Percentiles rank a stretch among this genome's conserved stretches.
Evolutionary conservation across 1,140 invertebrate genomes (phyloP).

Genomic region (Carposina sasakii): DNA sequence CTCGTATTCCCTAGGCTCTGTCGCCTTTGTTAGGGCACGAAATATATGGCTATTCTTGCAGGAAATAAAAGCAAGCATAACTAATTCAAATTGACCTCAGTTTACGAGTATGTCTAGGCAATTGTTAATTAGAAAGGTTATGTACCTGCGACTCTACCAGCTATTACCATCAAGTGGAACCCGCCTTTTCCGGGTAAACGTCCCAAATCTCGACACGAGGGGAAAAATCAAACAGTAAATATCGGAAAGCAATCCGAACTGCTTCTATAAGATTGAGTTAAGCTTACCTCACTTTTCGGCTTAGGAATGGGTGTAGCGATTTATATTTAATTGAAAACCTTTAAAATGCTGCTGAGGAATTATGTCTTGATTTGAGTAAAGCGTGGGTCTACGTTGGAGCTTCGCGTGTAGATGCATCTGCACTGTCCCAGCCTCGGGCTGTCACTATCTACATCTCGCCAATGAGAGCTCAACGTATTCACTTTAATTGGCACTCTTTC

Average conservation of each 20-base stretch:
- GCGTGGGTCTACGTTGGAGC: too few species aligned
- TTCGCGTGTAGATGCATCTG: conserved; percentile 37
- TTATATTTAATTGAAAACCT: conserved; percentile 19
- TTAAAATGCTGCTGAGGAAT: too few species aligned
- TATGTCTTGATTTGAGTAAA: too few species aligned
- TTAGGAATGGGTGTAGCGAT: conserved; percentile 20
- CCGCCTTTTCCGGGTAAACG: conserved; percentile 62
- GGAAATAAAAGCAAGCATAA: too few species aligned
- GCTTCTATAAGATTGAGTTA: conserved; percentile 71
- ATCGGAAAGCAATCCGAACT: conserved; percentile 68
- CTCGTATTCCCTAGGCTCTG: too few species aligned
- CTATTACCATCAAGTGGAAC: conserved; percentile 49
- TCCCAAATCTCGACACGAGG: conserved; percentile 54
- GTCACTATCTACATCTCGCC: conserved; percentile 33
- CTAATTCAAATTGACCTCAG: too few species aligned
- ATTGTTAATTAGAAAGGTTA: conserved; percentile 64
- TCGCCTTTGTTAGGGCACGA: too few species aligned
- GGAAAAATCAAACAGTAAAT: conserved; percentile 69
- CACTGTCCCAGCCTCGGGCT: conserved; percentile 6
- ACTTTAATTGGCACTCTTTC: conserved; percentile 38
- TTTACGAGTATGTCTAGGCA: too few species aligned
- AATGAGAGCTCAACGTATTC: conserved; percentile 18
- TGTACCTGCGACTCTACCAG: conserved; percentile 43
- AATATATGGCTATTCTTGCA: too few species aligned
- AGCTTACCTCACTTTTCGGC: conserved; percentile 35